Percentiles rank a stretch among this genome's conserved stretches.
Conservation (phyloP, 2,113 vertebrate genomes). For the Corythoichthys haematopterus region DNA sequence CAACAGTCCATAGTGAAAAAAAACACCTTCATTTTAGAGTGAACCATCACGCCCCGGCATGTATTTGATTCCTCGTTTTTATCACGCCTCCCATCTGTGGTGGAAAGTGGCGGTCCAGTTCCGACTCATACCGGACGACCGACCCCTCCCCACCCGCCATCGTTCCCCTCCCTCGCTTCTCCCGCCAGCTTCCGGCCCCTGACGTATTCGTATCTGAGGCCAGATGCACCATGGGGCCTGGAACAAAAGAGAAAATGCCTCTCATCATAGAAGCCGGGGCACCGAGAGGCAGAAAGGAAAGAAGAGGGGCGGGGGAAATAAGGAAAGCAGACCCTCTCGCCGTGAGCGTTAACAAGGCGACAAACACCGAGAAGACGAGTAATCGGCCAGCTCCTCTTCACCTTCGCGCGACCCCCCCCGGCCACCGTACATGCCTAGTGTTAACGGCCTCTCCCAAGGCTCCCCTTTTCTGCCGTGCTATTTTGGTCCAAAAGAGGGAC, state of each 20-base stretch:
- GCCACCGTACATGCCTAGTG: slow-evolving; percentile 59
- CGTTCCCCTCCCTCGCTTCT: slow-evolving; percentile 34
- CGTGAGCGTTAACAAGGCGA: slow-evolving; percentile 69
- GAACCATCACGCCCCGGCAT: slow-evolving; percentile 5
- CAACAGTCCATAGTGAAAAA: not conserved
- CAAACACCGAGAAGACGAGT: slow-evolving; percentile 23
- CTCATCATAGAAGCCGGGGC: slow-evolving; percentile 71
- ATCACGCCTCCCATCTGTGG: slow-evolving; percentile 47
- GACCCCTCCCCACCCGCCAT: slow-evolving; percentile 33
- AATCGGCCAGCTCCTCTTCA: slow-evolving; percentile 45
- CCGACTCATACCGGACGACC: slow-evolving; percentile 48
- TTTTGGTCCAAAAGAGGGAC: slow-evolving; percentile 51
- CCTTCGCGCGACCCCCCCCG: slow-evolving; percentile 69
- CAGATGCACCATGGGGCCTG: slow-evolving; percentile 73
- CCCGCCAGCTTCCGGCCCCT: slow-evolving; percentile 59
- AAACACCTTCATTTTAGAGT: not conserved
- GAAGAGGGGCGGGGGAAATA: slow-evolving; percentile 51
- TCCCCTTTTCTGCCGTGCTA: slow-evolving; percentile 68
- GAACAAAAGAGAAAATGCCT: slow-evolving; percentile 76
- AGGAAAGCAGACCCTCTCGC: slow-evolving; percentile 62
- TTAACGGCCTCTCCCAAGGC: slow-evolving; percentile 71
- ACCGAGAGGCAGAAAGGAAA: slow-evolving; percentile 50
- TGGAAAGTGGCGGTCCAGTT: slow-evolving; percentile 55
- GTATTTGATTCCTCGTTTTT: slow-evolving; percentile 48
- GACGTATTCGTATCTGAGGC: slow-evolving; percentile 69